Evolutionary conservation across 1,140 invertebrate species (phyloP), one percentile per base, ranked within the genome.

Genomic region (Lethocerus indicus): DNA sequence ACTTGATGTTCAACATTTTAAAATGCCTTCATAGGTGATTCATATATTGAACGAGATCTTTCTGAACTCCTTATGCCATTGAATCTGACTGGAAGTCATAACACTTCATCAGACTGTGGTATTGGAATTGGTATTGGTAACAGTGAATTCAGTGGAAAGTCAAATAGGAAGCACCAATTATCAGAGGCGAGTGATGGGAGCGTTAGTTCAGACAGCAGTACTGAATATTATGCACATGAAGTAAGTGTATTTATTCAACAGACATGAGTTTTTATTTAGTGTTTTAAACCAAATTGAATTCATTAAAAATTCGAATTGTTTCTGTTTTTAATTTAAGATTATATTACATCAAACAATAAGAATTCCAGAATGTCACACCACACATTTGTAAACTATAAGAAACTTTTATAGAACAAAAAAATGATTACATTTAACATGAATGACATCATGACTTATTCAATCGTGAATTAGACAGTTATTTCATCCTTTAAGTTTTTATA

Each of bases 131-230:
- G n/a, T n/a, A n/a, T n/a, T n/a, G 48, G 16, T 39, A 18, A 24
- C 40, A 39, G 27, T 13, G 46, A 51, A 24, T 23, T 27, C n/a
- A n/a, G 25, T 5, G 26, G 9, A 2, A 50, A 50, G 54, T 69
- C 66, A 43, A 73, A 75, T 59, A 65, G 77, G 26, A 69, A 75
- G 18, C 74, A 81, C 58, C 74, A 77, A 60, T 61, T 79, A 27
- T 79, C 75, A 1, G 78, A 79, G 61, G 77, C 74, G 14, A 79
- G 76, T 51, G 78, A 79, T 43, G 56, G 52, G 5, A 55, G 54
- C 26, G 46, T 41, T 36, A 54, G 54, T 16, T 57, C 56, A 24
- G 56, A 57, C 21, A 57, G 56, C 29, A 54, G 50, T 40, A 44
- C 46, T 9, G 56, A 57, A 26, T 56, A 52, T 43, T 53, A 49